Conservation (phyloP, 2,797 vertebrate genomes). For the Fistularia tabacaria region DNA sequence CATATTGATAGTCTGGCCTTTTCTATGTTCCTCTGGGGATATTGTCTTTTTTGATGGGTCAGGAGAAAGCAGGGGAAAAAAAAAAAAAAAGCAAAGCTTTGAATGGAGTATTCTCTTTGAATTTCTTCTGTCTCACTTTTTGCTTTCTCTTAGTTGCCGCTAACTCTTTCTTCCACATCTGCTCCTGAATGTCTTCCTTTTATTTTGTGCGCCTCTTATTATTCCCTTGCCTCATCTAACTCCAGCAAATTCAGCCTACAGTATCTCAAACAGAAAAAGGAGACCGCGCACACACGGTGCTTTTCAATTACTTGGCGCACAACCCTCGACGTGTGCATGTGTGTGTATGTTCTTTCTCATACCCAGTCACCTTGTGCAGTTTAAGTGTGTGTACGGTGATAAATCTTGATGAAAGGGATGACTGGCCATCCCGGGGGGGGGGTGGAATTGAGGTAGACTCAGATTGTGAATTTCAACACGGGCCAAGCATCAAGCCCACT, state of each 20-base stretch:
- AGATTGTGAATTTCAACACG: constrained; percentile 62
- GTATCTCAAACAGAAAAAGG: no score
- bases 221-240: no score
- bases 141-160: constrained; percentile 20
- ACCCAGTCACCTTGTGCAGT: constrained; percentile 21
- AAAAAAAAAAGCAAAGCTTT: constrained; percentile 46
- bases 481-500: constrained; percentile 60
- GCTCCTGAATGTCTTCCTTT: constrained; percentile 21
- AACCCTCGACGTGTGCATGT: constrained; percentile 22
- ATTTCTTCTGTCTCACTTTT: constrained; percentile 18
- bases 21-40: constrained; percentile 49
- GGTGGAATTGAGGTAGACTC: constrained; percentile 65
- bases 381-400: constrained; percentile 20
- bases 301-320: constrained; percentile 25
- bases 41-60: constrained; percentile 51
- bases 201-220: background rate
- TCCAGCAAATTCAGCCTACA: no score
- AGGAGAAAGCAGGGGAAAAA: constrained; percentile 36
- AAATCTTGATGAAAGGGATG: constrained; percentile 43
- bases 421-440: constrained; percentile 41
- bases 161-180: constrained; percentile 35
- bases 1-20: constrained; percentile 49
- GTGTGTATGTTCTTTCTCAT: constrained; percentile 14
- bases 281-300: constrained; percentile 5
- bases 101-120: constrained; percentile 28